phyloP scores from a whole-genome alignment of 2,113 vertebrate genomes.

The Dipodomys spectabilis region DNA sequence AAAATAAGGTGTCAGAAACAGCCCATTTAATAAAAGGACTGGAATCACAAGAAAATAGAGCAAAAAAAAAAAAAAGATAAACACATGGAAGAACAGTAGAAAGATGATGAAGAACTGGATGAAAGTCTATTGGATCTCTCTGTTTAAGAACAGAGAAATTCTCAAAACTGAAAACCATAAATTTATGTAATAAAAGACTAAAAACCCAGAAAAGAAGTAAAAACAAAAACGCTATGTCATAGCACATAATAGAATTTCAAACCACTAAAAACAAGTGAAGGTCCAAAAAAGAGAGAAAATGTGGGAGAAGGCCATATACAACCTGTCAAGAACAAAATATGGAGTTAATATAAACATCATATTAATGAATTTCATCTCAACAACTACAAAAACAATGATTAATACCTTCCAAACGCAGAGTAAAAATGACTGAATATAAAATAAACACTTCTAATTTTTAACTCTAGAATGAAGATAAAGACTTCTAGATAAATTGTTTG shows the following conservation, averaged over 20 bases:
- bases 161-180: neutral
- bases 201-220: neutral
- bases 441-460: neutral
- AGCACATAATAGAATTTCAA: slow-evolving; percentile 20
- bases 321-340: too few relatives aligned
- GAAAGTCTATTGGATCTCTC: neutral
- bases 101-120: neutral
- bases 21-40: neutral
- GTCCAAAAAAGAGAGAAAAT: neutral
- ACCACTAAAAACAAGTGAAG: neutral
- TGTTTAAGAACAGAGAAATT: neutral
- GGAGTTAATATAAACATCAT: neutral
- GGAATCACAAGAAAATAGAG: slow-evolving; percentile 3
- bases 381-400: neutral
- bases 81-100: neutral
- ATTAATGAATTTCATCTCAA: neutral
- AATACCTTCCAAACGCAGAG: neutral
- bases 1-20: neutral
- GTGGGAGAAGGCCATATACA: neutral
- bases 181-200: neutral
- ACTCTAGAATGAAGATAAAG: slow-evolving; percentile 25
- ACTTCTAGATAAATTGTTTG: too few relatives aligned
- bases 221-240: neutral
- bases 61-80: slow-evolving; percentile 5
- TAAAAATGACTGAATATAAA: neutral